Conservation (phyloP, 2,113 vertebrate genomes). For the Polyodon spathula region DNA sequence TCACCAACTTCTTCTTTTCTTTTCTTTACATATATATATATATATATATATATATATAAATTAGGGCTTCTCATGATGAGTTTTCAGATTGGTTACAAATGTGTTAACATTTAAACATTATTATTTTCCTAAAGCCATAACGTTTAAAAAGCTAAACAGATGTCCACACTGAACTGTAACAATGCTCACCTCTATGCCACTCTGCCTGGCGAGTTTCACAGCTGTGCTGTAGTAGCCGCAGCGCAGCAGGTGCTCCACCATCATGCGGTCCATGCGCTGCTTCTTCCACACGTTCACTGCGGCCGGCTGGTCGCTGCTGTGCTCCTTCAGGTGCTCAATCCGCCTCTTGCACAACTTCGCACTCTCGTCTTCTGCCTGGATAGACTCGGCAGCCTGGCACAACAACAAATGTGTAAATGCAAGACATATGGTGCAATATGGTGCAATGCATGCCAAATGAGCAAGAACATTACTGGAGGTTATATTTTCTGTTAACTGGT, state of each 20-base stretch:
- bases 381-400: conserved; percentile 84
- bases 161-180: conserved; percentile 76
- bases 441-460: too few relatives aligned
- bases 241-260: conserved; percentile 93
- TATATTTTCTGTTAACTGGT: too few relatives aligned
- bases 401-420: not conserved
- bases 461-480: too few relatives aligned
- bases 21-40: too few relatives aligned
- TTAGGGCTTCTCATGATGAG: too few relatives aligned
- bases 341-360: conserved; percentile 92
- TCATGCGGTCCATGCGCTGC: conserved; percentile 98
- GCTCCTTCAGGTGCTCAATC: conserved; percentile 94
- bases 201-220: conserved; percentile 88
- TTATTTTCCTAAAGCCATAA: too few relatives aligned
- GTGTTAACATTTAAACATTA: too few relatives aligned
- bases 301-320: conserved; percentile 88
- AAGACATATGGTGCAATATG: not conserved
- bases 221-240: conserved; percentile 97
- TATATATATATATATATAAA: too few relatives aligned
- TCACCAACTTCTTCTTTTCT: too few relatives aligned
- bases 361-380: conserved; percentile 95
- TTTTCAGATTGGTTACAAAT: too few relatives aligned
- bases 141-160: too few relatives aligned
- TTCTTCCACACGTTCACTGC: conserved; percentile 92
- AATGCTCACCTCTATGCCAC: conserved; percentile 81